phyloP scores from a whole-genome alignment of 2,888 invertebrate species.

The Merodon equestris region DNA sequence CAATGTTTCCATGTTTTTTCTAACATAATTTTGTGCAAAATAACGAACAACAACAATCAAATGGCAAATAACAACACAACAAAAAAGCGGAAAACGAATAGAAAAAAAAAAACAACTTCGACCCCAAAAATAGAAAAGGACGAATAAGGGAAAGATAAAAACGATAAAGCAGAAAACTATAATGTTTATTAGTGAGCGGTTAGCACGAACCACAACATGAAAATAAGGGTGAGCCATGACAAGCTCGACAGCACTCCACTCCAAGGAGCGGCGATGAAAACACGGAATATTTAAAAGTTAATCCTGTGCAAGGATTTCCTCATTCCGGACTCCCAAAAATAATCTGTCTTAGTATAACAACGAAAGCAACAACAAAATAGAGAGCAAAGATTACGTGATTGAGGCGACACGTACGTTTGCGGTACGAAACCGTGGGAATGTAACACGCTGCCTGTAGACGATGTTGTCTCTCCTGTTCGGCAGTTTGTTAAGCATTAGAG shows the following conservation, averaged over 20 bases:
- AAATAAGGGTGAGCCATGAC: not conserved
- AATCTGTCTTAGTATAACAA: no score
- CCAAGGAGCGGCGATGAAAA: constrained; percentile 1
- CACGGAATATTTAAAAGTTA: constrained; percentile 56
- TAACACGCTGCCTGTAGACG: constrained; percentile 7
- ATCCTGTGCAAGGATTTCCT: constrained; percentile 53
- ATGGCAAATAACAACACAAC: constrained; percentile 5
- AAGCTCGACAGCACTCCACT: not conserved
- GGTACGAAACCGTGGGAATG: constrained; percentile 4
- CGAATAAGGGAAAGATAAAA: constrained; percentile 8
- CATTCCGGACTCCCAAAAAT: constrained; percentile 11
- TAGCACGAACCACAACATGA: constrained; percentile 53
- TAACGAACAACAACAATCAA: no score
- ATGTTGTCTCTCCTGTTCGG: not conserved
- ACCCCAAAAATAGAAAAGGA: constrained; percentile 17
- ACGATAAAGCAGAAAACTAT: constrained; percentile 54
- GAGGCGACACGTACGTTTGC: constrained; percentile 1
- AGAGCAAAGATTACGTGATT: constrained; percentile 13
- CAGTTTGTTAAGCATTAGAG: not conserved
- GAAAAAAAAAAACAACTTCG: not conserved
- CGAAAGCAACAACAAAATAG: constrained; percentile 8
- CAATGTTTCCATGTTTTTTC: no score
- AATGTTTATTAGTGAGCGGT: constrained; percentile 61
- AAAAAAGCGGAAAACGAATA: constrained; percentile 11
- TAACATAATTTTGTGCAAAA: no score